These are phyloP conservation scores for Alouatta palliata DNA, from an alignment of 2,113 vertebrate species.

Conservation along the genomic window DNA sequence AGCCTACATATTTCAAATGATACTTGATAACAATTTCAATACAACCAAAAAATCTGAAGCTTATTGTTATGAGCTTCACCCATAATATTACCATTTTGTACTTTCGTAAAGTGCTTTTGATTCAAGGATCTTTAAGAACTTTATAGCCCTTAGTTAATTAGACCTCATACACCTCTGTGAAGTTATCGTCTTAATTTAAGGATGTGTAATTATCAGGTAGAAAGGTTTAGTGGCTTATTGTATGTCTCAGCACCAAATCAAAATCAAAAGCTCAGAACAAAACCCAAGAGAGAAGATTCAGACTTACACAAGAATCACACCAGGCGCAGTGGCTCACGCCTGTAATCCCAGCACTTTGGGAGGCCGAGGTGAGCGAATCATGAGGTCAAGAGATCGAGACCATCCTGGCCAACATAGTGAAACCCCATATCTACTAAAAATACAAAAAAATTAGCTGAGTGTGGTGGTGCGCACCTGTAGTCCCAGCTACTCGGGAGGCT, in stretches of 20 bases:
- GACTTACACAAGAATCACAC: constrained; percentile 42
- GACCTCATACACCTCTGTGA: constrained; percentile 6
- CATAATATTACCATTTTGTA: constrained; percentile 51
- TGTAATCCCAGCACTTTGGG: too few relatives aligned
- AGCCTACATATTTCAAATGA: constrained; percentile 53
- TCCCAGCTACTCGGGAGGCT: too few relatives aligned
- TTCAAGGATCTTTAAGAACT: constrained; percentile 57
- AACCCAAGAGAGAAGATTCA: constrained; percentile 38
- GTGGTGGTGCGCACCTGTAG: too few relatives aligned
- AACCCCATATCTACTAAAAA: too few relatives aligned
- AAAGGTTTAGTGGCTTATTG: constrained; percentile 37
- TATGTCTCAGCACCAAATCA: constrained; percentile 44
- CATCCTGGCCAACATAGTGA: too few relatives aligned
- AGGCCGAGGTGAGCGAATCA: too few relatives aligned
- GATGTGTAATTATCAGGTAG: constrained; percentile 39
- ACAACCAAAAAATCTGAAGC: constrained; percentile 3
- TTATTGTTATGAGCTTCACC: constrained; percentile 36
- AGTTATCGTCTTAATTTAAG: constrained; percentile 63
- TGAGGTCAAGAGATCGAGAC: too few relatives aligned
- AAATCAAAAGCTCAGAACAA: constrained; percentile 48
- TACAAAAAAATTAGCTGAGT: too few relatives aligned
- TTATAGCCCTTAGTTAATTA: constrained; percentile 55
- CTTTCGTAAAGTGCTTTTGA: constrained; percentile 49
- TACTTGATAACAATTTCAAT: constrained; percentile 43
- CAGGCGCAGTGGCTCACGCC: too few relatives aligned